Percentiles rank a stretch among this genome's conserved stretches.
Evolutionary conservation across 1,140 invertebrate species (phyloP).

Genomic region (Caenorhabditis latens): DNA sequence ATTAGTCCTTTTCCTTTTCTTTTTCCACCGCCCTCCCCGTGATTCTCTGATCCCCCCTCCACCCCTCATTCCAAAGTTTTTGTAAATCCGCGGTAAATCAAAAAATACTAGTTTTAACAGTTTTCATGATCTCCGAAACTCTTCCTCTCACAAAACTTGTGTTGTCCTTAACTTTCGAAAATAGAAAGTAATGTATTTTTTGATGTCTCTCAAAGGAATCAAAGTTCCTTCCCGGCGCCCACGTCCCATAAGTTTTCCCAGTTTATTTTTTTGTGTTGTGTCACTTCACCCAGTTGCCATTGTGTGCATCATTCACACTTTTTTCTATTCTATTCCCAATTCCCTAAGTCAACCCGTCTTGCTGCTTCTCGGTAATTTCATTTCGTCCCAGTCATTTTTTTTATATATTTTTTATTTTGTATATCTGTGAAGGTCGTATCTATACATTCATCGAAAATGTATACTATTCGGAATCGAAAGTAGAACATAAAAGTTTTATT

Average conservation of each 20-base stretch:
- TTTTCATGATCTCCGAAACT: not conserved
- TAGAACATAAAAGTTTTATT: too few relatives aligned
- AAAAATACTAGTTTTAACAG: conserved; percentile 3
- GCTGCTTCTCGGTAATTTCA: not conserved
- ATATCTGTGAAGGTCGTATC: not conserved
- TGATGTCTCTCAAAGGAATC: not conserved
- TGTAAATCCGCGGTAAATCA: not conserved
- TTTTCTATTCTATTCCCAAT: not conserved
- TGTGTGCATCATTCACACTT: not conserved
- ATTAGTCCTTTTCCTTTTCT: too few relatives aligned
- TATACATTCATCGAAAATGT: too few relatives aligned
- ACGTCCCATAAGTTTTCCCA: not conserved
- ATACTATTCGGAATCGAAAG: too few relatives aligned
- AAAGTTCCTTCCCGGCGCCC: not conserved
- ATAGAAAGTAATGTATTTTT: not conserved
- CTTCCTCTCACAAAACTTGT: too few relatives aligned
- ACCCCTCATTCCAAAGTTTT: too few relatives aligned
- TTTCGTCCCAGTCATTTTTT: conserved; percentile 23
- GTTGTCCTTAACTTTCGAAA: too few relatives aligned
- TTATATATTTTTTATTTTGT: not conserved
- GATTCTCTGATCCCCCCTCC: too few relatives aligned
- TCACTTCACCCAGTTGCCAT: too few relatives aligned
- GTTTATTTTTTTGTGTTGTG: not conserved
- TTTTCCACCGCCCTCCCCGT: too few relatives aligned
- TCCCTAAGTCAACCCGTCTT: not conserved